Conservation (phyloP, 1,140 invertebrate species). For the Drosophila tsacasi region DNA sequence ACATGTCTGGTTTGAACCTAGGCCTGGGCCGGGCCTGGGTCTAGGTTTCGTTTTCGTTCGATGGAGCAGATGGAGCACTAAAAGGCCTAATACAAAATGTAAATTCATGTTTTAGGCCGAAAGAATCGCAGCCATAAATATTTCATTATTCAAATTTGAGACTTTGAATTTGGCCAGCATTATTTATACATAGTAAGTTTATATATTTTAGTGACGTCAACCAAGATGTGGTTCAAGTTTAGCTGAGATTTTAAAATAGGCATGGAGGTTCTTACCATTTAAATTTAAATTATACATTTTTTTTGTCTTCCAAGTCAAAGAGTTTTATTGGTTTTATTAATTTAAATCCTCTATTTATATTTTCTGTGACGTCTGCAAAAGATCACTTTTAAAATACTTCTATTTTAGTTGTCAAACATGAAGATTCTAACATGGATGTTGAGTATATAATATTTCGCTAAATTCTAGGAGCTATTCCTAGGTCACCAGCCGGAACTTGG, state of each 20-base stretch:
- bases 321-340: neutral
- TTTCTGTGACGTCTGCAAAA: neutral
- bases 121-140: conserved; percentile 48
- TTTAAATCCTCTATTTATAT: conserved; percentile 5
- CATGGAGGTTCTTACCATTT: neutral
- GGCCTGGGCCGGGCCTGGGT: neutral
- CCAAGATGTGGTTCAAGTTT: conserved; percentile 12
- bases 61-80: conserved; percentile 11
- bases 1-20: conserved; percentile 20
- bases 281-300: conserved; percentile 1
- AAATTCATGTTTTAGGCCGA: conserved; percentile 21
- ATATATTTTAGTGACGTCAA: conserved; percentile 30
- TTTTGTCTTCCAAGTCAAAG: neutral
- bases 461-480: conserved; percentile 14
- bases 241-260: neutral
- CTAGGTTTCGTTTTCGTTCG: conserved; percentile 41
- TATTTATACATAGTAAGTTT: conserved; percentile 11
- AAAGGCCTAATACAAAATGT: conserved; percentile 41
- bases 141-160: conserved; percentile 49
- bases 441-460: neutral
- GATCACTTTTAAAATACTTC: neutral
- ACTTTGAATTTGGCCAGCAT: conserved; percentile 16
- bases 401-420: conserved; percentile 1
- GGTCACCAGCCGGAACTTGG: conserved; percentile 87
- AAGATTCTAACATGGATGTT: neutral